Evolutionary conservation across 1,140 invertebrate genomes (phyloP), one percentile per base, ranked within the genome.

Genomic region (Eufriesea mexicana): DNA sequence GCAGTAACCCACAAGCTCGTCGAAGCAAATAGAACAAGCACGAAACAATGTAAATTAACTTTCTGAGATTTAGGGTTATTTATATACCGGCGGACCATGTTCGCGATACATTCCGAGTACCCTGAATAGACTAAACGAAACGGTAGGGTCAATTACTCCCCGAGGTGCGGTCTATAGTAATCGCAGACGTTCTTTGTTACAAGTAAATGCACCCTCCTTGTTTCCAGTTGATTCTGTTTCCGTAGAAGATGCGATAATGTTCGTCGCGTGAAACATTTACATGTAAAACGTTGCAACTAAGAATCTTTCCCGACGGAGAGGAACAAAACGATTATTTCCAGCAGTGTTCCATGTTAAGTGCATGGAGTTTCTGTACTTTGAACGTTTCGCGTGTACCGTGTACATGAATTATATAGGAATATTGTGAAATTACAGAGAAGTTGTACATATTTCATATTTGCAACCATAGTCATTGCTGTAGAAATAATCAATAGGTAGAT

Each of bases 71-170:
- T 28, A 25, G 28, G 20, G 45, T 79, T 70, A 70, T 59, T 71
- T 79, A 79, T n/a, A 35, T 35, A n/a, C 23, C 25, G 42, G 8
- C 18, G 66, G 47, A 9, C 71, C 25, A n/a, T 49, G 66, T 57
- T 57, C 23, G 25, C 20, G 25, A 35, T 49, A 25, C 16, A 18
- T 71, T 70, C 25, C 10, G 61, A 49, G 20, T 54, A 42, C 74
- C 8, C 16, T 10, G 28, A 47, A 42, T 54, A 49, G 7, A 5
- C 64, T 59, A 70, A 70, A 51, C 45, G 51, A 54, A 59, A 59
- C 42, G 54, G 35, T 23, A 8, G 20, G 66, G 77, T 79, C 77
- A 79, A 79, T 79, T 79, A 79, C 66, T 79, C 77, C 77, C 77
- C 14, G 42, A 47, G 66, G 77, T 57, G 51, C 25, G 66, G 51